Conservation (phyloP, 2,888 invertebrate genomes). For the Dermolepida albohirtum region DNA sequence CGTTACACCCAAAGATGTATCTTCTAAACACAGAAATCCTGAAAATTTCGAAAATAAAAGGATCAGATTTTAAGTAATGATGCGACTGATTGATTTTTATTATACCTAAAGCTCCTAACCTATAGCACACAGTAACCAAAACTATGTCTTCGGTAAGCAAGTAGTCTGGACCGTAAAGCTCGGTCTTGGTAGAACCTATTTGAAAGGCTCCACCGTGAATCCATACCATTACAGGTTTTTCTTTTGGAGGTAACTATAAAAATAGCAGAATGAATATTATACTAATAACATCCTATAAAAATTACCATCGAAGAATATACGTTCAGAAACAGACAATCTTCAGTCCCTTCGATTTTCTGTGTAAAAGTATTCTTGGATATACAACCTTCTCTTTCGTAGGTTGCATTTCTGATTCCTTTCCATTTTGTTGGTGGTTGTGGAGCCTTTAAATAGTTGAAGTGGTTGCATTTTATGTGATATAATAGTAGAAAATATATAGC, state of each 20-base stretch:
- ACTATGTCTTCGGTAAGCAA: slow-evolving; percentile 61
- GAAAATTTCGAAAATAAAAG: slow-evolving; percentile 40
- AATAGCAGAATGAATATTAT: not conserved
- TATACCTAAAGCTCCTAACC: slow-evolving; percentile 48
- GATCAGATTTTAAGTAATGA: not conserved
- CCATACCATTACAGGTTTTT: slow-evolving; percentile 43
- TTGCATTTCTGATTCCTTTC: slow-evolving; percentile 63
- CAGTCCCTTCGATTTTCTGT: slow-evolving; percentile 50
- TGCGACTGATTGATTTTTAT: not conserved
- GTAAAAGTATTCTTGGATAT: slow-evolving; percentile 49
- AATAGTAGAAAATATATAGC: too few relatives aligned
- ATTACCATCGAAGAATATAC: slow-evolving; percentile 53
- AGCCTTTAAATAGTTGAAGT: slow-evolving; percentile 53
- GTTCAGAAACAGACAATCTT: slow-evolving; percentile 58
- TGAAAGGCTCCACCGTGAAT: slow-evolving; percentile 61
- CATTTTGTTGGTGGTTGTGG: slow-evolving; percentile 64
- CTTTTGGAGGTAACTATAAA: slow-evolving; percentile 41
- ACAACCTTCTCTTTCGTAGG: slow-evolving; percentile 53
- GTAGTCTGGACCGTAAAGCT: slow-evolving; percentile 60
- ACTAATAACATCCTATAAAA: not conserved
- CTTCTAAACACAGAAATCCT: slow-evolving; percentile 67
- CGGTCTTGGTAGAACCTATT: slow-evolving; percentile 58
- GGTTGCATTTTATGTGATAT: too few relatives aligned
- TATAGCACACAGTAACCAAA: slow-evolving; percentile 60
- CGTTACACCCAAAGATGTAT: slow-evolving; percentile 65